Evolutionary conservation across 2,797 vertebrate species (phyloP).

Genomic region (Myripristis murdjan): DNA sequence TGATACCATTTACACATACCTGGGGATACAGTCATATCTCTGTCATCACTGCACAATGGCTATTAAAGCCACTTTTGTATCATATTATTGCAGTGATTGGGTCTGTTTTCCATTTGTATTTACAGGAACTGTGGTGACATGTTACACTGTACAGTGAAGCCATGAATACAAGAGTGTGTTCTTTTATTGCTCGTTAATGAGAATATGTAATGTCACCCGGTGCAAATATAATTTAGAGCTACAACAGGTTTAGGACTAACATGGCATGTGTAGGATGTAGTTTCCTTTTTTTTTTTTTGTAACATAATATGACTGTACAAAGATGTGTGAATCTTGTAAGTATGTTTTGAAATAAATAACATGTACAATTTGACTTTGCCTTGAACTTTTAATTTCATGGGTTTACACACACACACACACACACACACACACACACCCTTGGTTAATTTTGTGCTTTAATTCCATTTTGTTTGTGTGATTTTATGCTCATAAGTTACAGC

Average conservation of each 20-base stretch:
- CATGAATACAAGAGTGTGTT: conserved; percentile 18
- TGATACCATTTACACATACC: conserved; percentile 2
- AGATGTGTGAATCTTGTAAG: conserved; percentile 65
- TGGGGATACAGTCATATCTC: conserved; percentile 19
- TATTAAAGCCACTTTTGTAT: conserved; percentile 59
- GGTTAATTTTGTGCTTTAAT: too few relatives aligned
- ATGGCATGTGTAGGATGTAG: conserved; percentile 17
- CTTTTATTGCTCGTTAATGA: conserved; percentile 14
- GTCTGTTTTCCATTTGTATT: conserved; percentile 47
- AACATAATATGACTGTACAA: conserved; percentile 71
- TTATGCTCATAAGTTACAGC: too few relatives aligned
- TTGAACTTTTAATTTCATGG: too few relatives aligned
- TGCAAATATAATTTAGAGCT: conserved; percentile 26
- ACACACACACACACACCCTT: too few relatives aligned
- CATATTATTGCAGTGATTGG: conserved; percentile 36
- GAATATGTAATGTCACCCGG: conserved; percentile 24
- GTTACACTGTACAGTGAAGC: conserved; percentile 24
- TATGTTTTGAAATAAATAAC: conserved; percentile 76
- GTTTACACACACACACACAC: too few relatives aligned
- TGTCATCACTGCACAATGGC: conserved; percentile 20
- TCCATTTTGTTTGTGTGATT: too few relatives aligned
- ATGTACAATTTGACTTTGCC: conserved; percentile 25
- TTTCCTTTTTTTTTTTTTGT: conserved; percentile 60
- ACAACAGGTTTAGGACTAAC: conserved; percentile 53
- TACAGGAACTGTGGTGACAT: conserved; percentile 30